A percentile compares a stretch with the other conserved stretches of the same genome.
phyloP scores from a whole-genome alignment of 2,113 vertebrate genomes.

The Aldabrachelys gigantea region DNA sequence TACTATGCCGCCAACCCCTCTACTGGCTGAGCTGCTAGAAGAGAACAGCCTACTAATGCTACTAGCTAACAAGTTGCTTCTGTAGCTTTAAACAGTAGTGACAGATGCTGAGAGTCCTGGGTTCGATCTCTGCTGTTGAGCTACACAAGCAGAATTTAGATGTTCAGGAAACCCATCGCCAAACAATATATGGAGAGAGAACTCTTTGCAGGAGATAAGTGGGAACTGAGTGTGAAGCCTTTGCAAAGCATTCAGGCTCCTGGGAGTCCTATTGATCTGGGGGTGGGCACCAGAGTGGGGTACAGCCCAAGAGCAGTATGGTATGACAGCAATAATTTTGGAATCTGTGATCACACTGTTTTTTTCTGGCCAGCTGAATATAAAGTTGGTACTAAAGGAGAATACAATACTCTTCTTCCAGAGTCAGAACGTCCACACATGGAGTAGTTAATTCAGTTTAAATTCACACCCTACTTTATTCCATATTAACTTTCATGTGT shows the following conservation, averaged over 20 bases:
- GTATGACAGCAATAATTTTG: neutral
- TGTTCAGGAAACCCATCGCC: neutral
- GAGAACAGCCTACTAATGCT: neutral
- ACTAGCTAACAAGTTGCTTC: neutral
- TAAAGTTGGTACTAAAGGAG: neutral
- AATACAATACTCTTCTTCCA: neutral
- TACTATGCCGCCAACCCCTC: neutral
- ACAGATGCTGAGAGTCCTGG: too few relatives aligned
- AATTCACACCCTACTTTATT: neutral
- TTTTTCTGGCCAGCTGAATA: neutral
- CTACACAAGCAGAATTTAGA: neutral
- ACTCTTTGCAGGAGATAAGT: neutral
- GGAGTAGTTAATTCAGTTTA: neutral
- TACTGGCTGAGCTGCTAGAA: neutral
- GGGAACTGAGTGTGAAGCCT: neutral
- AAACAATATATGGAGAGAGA: neutral
- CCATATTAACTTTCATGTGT: neutral
- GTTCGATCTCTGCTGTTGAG: neutral
- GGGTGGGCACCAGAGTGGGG: neutral
- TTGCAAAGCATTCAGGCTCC: neutral
- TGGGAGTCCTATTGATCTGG: neutral
- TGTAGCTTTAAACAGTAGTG: neutral
- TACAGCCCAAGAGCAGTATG: neutral
- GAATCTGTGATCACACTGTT: neutral
- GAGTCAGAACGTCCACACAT: neutral